Base-by-base conservation (phyloP, 2,113 vertebrate genomes). In the Cyanoramphus novaezelandiae region DNA sequence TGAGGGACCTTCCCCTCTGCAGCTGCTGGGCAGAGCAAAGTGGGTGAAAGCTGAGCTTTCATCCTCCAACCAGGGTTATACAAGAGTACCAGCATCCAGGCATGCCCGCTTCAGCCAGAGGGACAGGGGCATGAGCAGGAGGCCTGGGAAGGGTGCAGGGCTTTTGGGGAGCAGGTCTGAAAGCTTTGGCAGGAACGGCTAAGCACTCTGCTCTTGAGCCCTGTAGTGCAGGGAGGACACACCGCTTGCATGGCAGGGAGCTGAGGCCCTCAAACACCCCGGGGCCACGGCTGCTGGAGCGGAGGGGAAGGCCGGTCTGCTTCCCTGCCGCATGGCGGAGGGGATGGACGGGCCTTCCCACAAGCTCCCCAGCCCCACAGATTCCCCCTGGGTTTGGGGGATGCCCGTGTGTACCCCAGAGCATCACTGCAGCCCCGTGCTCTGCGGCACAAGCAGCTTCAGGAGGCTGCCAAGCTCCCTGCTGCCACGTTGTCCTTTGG, bases 171-270 rank as follows among this genome's bases (percentile, higher is more conserved):
- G 86, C 55, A 46, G 81, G 50, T 57, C 60, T 75, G 92, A 71
- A 88, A 93, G 72, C 79, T 86, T 50, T 92, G 86, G 60, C 77
- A 84, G 83, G 81, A 87, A 81, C 39, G 74, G 47, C 80, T 86
- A 25, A 95, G 71, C 71, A 29, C 72, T 80, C 59, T 88, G 91
- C 64, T 88, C 83, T 95, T 5, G 0, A 91, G 25, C 39, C 53
- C 39, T 71, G 0, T 59, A 95, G 93, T 2, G 3, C 70, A 90
- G 88, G 57, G 67, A 93, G 70, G 75, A 71, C 70, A 82, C 52
- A 55, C 60, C 0, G 7, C 86, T 93, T 92, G 94, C 82, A 79
- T 71, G 79, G 53, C 0, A 1, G 39, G 74, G 85, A 94, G 65
- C 85, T 79, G 79, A 88, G 70, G 67, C 70, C 47, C 76, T 85